Evolutionary conservation across 2,797 vertebrate species (phyloP), one percentile per base, ranked within the genome.

Genomic region (Manis crassicaudata): DNA sequence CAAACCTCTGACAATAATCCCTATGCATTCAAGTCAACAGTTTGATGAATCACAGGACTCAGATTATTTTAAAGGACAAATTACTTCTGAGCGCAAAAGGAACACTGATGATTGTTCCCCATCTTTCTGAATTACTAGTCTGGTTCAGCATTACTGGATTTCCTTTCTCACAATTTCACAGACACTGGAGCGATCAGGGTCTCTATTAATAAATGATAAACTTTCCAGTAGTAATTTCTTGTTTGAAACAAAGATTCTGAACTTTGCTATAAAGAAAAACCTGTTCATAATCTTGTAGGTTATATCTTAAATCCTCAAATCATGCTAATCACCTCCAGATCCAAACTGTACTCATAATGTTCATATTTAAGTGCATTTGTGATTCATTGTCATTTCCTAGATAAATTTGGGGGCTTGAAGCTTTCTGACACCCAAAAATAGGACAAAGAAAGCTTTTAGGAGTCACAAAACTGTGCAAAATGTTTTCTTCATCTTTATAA

Each of bases 381-480:
- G 54, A 96, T 97, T 40, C 20, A 76, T 95, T 75, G 92, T 96
- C 17, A 72, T 96, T 93, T 94, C 89, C 9, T n/a, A 95, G 58
- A 94, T 97, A 90, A 62, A 96, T 97, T 73, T 92, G 5, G 23
- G 46, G 4, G 35, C 35, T 90, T 46, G 75, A 56, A 95, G 8
- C 1, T 21, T 62, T 43, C 11, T 2, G 32, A 68, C 3, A 85
- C 2, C 16, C 7, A 87, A 75, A 37, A 75, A 62, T 1, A 54
- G 3, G 46, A 9, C 20, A 60, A 63, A 50, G 4, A 68, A 96
- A 95, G 17, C 12, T 83, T 52, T 95, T 94, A 75, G 37, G 79
- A 97, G 58, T 89, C 72, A 91, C 6, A 89, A 43, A 85, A 67
- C 50, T 79, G 5, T 75, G 11, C 17, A 96, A 94, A 97, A 93